phyloP scores from a whole-genome alignment of 64 coral and sea anemone species.

The Stichodactyla helianthus region DNA sequence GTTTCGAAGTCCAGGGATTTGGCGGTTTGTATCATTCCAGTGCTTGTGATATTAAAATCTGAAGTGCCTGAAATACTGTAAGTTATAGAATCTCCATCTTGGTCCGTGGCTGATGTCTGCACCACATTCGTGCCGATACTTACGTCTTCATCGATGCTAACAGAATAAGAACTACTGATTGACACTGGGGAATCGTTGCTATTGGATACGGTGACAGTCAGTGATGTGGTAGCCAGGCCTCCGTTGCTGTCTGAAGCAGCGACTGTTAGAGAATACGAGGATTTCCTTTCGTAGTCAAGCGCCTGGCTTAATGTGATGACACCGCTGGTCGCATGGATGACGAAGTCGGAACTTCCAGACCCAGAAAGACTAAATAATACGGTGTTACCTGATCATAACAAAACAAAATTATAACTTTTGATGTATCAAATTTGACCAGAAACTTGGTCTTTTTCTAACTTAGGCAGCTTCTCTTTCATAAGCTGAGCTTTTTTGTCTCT shows the following conservation, averaged over 20 bases:
- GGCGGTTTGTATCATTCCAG: constrained; percentile 33
- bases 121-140: constrained; percentile 42
- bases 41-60: constrained; percentile 23
- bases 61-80: constrained; percentile 18
- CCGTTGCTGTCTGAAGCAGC: constrained; percentile 47
- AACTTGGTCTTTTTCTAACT: too few relatives aligned
- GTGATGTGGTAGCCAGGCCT: constrained; percentile 40
- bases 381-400: constrained; percentile 23
- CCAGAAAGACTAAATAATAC: constrained; percentile 32
- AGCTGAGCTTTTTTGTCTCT: too few relatives aligned
- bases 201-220: constrained; percentile 54
- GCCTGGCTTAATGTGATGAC: constrained; percentile 45
- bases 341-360: constrained; percentile 39
- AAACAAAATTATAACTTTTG: too few relatives aligned
- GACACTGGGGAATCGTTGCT: constrained; percentile 49
- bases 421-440: too few relatives aligned
- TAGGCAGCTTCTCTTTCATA: too few relatives aligned
- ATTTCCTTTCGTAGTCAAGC: constrained; percentile 36
- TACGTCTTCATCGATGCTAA: constrained; percentile 34
- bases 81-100: constrained; percentile 31
- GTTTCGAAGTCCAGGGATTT: constrained; percentile 35
- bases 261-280: constrained; percentile 44
- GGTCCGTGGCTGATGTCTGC: constrained; percentile 36
- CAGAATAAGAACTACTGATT: constrained; percentile 36
- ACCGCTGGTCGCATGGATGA: constrained; percentile 51